phyloP scores from a whole-genome alignment of 2,888 invertebrate genomes.

The Seira ritae region DNA sequence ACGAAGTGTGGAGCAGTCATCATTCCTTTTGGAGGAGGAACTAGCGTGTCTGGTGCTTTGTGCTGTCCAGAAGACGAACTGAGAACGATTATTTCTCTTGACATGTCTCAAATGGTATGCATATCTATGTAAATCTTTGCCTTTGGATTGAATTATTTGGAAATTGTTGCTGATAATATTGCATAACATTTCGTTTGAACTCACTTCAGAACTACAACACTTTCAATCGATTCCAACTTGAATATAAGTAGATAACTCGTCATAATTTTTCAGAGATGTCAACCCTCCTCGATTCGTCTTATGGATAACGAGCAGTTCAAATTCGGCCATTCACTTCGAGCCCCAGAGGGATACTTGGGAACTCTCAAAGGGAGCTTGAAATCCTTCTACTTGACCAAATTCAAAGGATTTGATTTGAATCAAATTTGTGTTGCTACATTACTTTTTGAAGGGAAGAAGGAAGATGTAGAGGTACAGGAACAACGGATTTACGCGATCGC shows the following conservation, averaged over 20 bases:
- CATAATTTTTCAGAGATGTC: slow-evolving; percentile 82
- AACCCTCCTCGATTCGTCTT: slow-evolving; percentile 95
- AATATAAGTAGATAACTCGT: too few relatives aligned
- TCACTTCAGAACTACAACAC: too few relatives aligned
- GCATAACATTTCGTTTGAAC: background rate
- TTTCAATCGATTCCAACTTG: too few relatives aligned
- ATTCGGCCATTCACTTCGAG: slow-evolving; percentile 89
- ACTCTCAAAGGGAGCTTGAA: slow-evolving; percentile 87
- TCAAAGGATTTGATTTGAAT: slow-evolving; percentile 89
- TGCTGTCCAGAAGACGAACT: slow-evolving; percentile 88
- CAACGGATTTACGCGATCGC: slow-evolving; percentile 88
- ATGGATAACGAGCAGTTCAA: slow-evolving; percentile 99
- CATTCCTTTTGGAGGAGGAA: slow-evolving; percentile 96
- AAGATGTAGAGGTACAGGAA: slow-evolving; percentile 86
- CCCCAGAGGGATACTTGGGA: slow-evolving; percentile 79
- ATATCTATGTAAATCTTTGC: background rate
- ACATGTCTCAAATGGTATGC: slow-evolving; percentile 92
- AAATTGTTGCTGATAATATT: too few relatives aligned
- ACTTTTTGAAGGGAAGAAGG: slow-evolving; percentile 89
- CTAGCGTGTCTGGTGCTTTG: slow-evolving; percentile 92
- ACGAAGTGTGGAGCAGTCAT: slow-evolving; percentile 85
- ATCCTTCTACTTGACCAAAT: slow-evolving; percentile 89
- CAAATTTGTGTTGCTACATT: slow-evolving; percentile 94
- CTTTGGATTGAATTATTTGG: too few relatives aligned
- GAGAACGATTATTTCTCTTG: slow-evolving; percentile 90